Percentiles rank a stretch among this genome's conserved stretches.
Evolutionary conservation across 1,140 invertebrate species (phyloP).

Genomic region (Hyphantria cunea): DNA sequence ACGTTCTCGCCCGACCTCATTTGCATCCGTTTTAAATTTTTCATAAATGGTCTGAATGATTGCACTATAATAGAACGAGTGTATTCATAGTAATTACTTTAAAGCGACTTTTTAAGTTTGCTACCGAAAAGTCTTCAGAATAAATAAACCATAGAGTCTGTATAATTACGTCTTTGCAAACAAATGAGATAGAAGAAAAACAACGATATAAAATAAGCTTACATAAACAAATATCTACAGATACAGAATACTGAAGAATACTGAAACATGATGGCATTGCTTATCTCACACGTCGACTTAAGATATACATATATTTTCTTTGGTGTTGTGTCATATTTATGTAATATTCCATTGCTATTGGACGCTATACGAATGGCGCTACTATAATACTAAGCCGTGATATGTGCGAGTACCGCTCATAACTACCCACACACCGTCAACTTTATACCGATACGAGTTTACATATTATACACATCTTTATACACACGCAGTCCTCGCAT

Average conservation of each 20-base stretch:
- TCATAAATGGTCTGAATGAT: too few species aligned
- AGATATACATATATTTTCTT: constrained; percentile 63
- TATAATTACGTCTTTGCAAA: too few species aligned
- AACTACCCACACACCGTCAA: not conserved
- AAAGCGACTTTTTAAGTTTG: too few species aligned
- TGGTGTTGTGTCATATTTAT: constrained; percentile 75
- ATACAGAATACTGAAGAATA: constrained; percentile 74
- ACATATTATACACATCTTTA: constrained; percentile 27
- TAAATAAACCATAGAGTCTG: too few species aligned
- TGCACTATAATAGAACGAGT: too few species aligned
- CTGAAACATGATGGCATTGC: constrained; percentile 70
- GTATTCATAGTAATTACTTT: too few species aligned
- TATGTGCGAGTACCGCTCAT: constrained; percentile 30
- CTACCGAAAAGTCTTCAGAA: too few species aligned
- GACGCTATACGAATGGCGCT: constrained; percentile 71
- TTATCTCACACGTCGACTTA: constrained; percentile 65
- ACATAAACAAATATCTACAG: constrained; percentile 37
- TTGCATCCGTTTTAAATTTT: too few species aligned
- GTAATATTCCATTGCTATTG: constrained; percentile 67
- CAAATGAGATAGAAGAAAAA: too few species aligned
- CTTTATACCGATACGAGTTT: constrained; percentile 4
- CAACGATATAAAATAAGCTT: too few species aligned
- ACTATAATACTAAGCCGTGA: constrained; percentile 42
- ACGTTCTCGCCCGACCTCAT: too few species aligned
- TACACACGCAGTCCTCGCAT: constrained; percentile 26